Conservation (phyloP, 2,797 vertebrate species). For the Thamnophis elegans region DNA sequence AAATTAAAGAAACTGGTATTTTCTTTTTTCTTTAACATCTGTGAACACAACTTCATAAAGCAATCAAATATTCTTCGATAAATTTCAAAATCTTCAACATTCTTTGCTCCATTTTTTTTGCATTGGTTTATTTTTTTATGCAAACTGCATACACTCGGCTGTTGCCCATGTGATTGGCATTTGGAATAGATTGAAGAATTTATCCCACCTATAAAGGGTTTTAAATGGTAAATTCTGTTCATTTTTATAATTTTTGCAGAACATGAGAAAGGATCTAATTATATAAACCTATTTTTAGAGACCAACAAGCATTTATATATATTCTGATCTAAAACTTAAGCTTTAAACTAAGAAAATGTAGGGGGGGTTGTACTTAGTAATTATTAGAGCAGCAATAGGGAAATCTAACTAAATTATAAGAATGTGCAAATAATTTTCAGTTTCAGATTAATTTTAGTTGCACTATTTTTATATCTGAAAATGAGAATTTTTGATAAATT, state of each 20-base stretch:
- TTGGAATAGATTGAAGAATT: not conserved
- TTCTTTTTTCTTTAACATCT: not conserved
- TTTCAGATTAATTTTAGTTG: not conserved
- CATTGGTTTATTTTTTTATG: not conserved
- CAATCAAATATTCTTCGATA: not conserved
- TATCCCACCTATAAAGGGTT: not conserved
- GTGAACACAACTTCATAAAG: not conserved
- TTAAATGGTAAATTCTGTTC: not conserved
- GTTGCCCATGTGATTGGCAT: not conserved
- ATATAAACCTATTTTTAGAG: not conserved
- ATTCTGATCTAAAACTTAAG: not conserved
- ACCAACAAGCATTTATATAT: not conserved
- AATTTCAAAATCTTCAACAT: not conserved
- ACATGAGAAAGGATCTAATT: not conserved
- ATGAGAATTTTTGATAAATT: not conserved
- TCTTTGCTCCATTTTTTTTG: not conserved
- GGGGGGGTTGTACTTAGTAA: not conserved
- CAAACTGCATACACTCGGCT: not conserved
- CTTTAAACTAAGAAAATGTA: not conserved
- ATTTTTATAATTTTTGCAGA: not conserved
- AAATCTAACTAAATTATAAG: not conserved
- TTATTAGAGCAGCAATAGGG: not conserved
- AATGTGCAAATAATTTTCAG: not conserved
- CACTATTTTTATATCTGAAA: not conserved
- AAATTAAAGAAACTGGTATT: not conserved